Evolutionary conservation across 2,797 vertebrate species (phyloP).

Genomic region (Muraenolepis orangiensis): DNA sequence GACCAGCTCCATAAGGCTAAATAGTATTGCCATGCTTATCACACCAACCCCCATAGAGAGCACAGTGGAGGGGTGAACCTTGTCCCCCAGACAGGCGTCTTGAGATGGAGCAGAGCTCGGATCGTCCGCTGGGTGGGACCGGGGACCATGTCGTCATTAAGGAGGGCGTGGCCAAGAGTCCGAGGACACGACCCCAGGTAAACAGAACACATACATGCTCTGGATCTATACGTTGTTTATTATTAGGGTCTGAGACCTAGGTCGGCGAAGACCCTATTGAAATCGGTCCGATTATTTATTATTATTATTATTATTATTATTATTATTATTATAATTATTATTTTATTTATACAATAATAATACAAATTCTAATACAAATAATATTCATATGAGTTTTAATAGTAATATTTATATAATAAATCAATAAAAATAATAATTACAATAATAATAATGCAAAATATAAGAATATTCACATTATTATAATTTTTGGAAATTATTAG

Average conservation of each 20-base stretch:
- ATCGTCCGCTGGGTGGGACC: neutral
- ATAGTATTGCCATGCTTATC: neutral
- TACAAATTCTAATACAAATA: no score
- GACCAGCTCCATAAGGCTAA: no score
- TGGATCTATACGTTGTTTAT: no score
- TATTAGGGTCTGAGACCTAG: no score
- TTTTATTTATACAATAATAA: neutral
- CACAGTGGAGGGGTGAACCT: neutral
- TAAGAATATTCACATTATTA: no score
- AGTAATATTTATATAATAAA: neutral
- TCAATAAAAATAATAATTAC: neutral
- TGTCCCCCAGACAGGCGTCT: neutral
- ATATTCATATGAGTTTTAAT: no score
- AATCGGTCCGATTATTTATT: no score
- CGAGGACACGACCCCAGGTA: conserved; percentile 26
- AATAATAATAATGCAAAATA: no score
- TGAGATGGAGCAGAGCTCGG: neutral
- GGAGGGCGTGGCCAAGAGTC: neutral
- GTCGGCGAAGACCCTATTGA: no score
- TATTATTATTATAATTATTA: no score
- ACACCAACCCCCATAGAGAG: neutral
- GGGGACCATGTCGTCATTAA: neutral
- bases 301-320: no score
- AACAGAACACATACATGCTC: neutral
- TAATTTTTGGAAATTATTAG: no score